A percentile compares a stretch with the other conserved stretches of the same genome.
phyloP scores from a whole-genome alignment of 1,140 invertebrate species.

The Aplysia californica region DNA sequence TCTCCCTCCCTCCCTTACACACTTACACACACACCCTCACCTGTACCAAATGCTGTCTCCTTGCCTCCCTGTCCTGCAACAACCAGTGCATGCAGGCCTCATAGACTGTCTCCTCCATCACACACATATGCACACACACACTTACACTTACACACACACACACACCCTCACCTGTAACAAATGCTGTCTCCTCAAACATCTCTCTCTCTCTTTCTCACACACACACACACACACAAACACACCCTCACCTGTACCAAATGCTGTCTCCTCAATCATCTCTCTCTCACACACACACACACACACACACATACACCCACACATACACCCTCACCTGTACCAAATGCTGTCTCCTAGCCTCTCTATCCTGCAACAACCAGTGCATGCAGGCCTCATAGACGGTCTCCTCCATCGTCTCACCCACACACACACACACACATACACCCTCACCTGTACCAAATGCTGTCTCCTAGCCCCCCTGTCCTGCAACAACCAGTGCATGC shows the following conservation, averaged over 20 bases:
- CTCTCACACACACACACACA: no score
- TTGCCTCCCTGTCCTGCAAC: slow-evolving; percentile 62
- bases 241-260: slow-evolving; percentile 49
- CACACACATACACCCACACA: not conserved
- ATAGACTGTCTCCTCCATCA: slow-evolving; percentile 72
- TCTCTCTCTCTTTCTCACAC: not conserved
- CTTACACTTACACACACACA: not conserved
- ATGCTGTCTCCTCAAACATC: no score
- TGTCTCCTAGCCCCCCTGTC: slow-evolving; percentile 52
- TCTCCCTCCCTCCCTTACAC: not conserved
- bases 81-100: slow-evolving; percentile 72
- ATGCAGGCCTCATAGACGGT: slow-evolving; percentile 72
- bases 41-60: slow-evolving; percentile 50
- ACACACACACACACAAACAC: not conserved
- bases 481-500: slow-evolving; percentile 70
- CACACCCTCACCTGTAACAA: no score
- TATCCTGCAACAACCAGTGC: slow-evolving; percentile 70
- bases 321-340: slow-evolving; percentile 50
- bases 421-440: not conserved
- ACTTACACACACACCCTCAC: not conserved
- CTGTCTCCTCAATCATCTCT: slow-evolving; percentile 9
- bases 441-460: slow-evolving; percentile 46
- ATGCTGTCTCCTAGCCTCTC: slow-evolving; percentile 43
- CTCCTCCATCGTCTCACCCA: slow-evolving; percentile 72
- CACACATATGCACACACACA: not conserved